phyloP scores from a whole-genome alignment of 2,113 vertebrate species.

The Pachyramphus minor region DNA sequence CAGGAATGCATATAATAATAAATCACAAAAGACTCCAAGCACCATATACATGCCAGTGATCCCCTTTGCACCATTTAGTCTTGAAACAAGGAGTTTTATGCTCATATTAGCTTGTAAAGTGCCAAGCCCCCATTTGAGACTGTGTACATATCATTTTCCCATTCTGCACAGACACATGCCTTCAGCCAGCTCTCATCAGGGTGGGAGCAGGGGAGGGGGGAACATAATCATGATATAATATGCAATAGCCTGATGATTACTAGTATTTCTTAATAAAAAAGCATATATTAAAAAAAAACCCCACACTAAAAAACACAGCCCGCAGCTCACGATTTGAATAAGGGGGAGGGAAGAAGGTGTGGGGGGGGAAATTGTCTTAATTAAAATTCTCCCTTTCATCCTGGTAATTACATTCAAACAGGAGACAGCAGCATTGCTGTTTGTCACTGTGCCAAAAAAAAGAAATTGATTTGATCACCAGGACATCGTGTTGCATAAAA shows the following conservation, averaged over 20 bases:
- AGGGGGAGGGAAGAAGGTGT: constrained; percentile 50
- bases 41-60: neutral
- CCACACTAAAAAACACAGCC: neutral
- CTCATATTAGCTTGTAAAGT: neutral
- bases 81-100: neutral
- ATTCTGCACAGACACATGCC: neutral
- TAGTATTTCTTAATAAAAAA: constrained; percentile 42
- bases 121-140: neutral
- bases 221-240: neutral
- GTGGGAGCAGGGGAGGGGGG: neutral
- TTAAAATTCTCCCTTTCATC: constrained; percentile 80
- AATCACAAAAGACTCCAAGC: constrained; percentile 23
- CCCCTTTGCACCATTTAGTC: constrained; percentile 7
- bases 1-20: constrained; percentile 13
- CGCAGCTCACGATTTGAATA: constrained; percentile 44
- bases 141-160: neutral
- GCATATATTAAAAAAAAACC: neutral
- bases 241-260: constrained; percentile 15
- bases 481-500: constrained; percentile 67
- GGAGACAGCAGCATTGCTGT: constrained; percentile 60
- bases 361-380: constrained; percentile 73
- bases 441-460: constrained; percentile 68
- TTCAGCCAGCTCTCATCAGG: neutral
- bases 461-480: constrained; percentile 65
- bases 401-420: constrained; percentile 76